These are phyloP conservation scores for Dryococelus australis DNA, from an alignment of 2,888 invertebrate genomes.

Conservation along the genomic window DNA sequence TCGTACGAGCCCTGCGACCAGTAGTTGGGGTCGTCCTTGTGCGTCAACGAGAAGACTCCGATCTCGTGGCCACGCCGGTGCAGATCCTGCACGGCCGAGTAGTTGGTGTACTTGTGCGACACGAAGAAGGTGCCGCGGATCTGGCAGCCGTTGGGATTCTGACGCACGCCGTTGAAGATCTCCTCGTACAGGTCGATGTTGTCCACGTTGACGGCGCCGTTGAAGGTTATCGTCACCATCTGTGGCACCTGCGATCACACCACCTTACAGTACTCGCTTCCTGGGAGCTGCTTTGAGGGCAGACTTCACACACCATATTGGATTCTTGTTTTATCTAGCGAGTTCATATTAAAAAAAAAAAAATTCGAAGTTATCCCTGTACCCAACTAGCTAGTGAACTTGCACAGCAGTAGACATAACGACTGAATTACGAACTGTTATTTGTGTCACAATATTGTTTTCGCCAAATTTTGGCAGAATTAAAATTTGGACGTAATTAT, in stretches of 20 bases:
- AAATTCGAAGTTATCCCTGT: no score
- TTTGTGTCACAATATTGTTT: no score
- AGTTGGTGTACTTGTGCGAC: constrained; percentile 91
- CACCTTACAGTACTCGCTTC: not conserved
- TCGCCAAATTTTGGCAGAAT: no score
- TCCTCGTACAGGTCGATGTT: constrained; percentile 93
- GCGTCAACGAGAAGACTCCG: constrained; percentile 89
- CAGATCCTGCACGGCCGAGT: constrained; percentile 87
- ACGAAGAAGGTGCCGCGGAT: constrained; percentile 91
- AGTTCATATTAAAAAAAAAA: no score
- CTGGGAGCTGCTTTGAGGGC: no score
- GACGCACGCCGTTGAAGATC: constrained; percentile 83
- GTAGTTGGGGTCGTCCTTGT: constrained; percentile 91
- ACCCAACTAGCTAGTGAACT: no score
- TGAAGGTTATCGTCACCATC: constrained; percentile 93
- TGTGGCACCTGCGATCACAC: constrained; percentile 72
- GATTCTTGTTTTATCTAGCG: no score
- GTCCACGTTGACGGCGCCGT: constrained; percentile 91
- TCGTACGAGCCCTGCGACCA: constrained; percentile 89
- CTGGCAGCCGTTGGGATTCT: constrained; percentile 89
- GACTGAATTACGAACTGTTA: no score
- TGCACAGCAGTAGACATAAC: no score
- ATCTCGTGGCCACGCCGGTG: constrained; percentile 92
- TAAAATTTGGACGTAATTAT: no score
- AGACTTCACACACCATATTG: no score